phyloP scores from a whole-genome alignment of 2,113 vertebrate genomes.

The Hiodon alosoides region DNA sequence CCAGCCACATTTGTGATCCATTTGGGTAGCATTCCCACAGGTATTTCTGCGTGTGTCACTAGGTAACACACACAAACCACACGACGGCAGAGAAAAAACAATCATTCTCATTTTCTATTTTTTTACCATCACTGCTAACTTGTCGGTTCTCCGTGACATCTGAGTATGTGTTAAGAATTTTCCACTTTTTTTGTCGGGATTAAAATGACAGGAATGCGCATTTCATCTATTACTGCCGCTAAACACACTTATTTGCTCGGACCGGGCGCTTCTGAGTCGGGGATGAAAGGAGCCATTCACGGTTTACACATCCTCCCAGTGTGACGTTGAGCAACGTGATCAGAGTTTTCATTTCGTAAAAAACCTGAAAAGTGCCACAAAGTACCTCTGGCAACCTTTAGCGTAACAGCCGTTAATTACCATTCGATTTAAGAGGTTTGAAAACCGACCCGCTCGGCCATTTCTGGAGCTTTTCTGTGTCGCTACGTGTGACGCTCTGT shows the following conservation, averaged over 20 bases:
- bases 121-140: not conserved
- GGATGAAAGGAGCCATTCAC: not conserved
- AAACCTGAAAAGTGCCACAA: too few relatives aligned
- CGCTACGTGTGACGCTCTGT: too few relatives aligned
- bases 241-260: not conserved
- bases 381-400: too few relatives aligned
- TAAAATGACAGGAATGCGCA: constrained; percentile 10
- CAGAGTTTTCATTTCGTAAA: too few relatives aligned
- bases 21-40: not conserved
- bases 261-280: not conserved
- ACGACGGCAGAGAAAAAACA: not conserved
- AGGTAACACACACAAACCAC: constrained; percentile 15
- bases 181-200: not conserved
- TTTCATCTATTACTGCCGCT: not conserved
- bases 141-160: not conserved
- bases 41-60: constrained; percentile 12
- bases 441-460: too few relatives aligned
- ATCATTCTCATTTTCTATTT: too few relatives aligned
- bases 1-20: constrained; percentile 1
- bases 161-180: constrained; percentile 7
- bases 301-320: not conserved
- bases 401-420: too few relatives aligned
- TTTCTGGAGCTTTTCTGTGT: too few relatives aligned
- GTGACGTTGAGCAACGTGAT: not conserved
- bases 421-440: too few relatives aligned